phyloP scores from a whole-genome alignment of 2,797 vertebrate species.

The Micrastur ruficollis region DNA sequence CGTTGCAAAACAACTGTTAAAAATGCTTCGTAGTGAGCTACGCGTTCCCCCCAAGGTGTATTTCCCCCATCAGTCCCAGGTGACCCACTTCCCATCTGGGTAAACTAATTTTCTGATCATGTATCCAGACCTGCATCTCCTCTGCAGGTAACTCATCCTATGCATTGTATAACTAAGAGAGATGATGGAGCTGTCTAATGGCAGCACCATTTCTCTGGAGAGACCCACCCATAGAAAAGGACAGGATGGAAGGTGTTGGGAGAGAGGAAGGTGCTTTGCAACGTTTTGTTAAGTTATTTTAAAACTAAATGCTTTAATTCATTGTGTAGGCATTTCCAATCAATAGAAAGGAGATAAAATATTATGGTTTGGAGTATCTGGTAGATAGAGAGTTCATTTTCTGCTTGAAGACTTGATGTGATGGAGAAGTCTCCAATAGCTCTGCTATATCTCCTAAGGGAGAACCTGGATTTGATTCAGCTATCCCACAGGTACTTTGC shows the following conservation, averaged over 20 bases:
- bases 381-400: neutral
- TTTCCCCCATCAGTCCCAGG: neutral
- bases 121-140: neutral
- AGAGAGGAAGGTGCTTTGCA: neutral
- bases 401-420: neutral
- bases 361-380: neutral
- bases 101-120: neutral
- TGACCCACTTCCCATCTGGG: neutral
- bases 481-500: neutral
- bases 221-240: neutral
- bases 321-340: neutral
- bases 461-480: neutral
- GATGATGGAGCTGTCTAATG: neutral
- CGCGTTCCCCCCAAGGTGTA: neutral
- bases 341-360: neutral
- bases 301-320: neutral
- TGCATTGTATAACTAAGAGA: no score
- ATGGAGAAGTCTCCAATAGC: neutral
- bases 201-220: neutral
- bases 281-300: neutral
- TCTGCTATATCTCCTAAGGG: neutral
- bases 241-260: neutral
- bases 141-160: neutral
- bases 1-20: neutral
- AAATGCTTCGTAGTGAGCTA: neutral